Evolutionary conservation across 2,888 invertebrate species (phyloP), one percentile per base, ranked within the genome.

Genomic region (Pheosia tremula): DNA sequence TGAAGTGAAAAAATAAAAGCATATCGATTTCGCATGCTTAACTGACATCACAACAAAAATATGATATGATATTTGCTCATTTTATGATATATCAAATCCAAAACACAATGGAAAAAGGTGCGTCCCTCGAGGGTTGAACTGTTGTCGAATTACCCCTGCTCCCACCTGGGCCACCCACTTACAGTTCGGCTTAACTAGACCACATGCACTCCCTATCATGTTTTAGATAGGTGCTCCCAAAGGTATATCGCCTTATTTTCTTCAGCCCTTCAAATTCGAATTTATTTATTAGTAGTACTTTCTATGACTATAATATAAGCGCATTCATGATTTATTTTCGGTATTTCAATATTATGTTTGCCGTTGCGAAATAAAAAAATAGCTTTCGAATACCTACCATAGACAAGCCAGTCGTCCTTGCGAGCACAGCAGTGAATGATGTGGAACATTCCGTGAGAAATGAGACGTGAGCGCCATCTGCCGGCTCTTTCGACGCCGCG

Each of bases 381-480:
- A 24, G 24, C 24, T 24, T 24, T 24, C 24, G 24, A 24, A 24
- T 24, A 24, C 24, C 24, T 24, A 24, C 24, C 24, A 24, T 39
- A 39, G 39, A 7, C 39, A 39, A 24, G 5, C 39, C 39, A 39
- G 5, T 39, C 4, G 9, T 50, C 5, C 50, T n/a, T 52, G 36
- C 52, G 9, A 52, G 52, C 77, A 10, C 43, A 66, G 45, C 53
- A 43, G 36, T 63, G 67, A 67, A 68, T 64, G 68, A 74, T 60
- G 77, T 57, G 58, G 64, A 69, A 69, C 57, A 68, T 66, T 36
- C 64, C 64, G 61, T 65, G 75, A 74, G 66, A 67, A 72, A 76
- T 76, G 74, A 70, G 74, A 68, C 63, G 64, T 63, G 61, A 63
- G 53, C 70, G 68, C 68, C 77, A 75, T 66, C 77, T 75, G 75